Evolutionary conservation across 2,888 invertebrate species (phyloP).

Genomic region (Brassicogethes aeneus): DNA sequence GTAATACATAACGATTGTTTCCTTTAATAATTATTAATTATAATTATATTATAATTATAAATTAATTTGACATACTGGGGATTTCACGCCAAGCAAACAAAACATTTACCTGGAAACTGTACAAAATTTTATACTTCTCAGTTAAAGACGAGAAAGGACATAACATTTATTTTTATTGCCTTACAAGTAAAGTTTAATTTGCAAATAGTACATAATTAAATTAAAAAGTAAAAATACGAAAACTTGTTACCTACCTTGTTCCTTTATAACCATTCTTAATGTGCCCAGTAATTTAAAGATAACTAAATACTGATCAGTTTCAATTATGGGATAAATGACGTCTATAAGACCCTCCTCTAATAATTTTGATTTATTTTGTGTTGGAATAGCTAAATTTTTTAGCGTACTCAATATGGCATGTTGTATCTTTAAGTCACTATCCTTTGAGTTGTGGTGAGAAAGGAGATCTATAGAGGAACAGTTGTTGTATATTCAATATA

Average conservation of each 20-base stretch:
- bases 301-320: slow-evolving; percentile 62
- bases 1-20: no score
- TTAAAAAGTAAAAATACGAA: no score
- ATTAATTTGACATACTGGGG: no score
- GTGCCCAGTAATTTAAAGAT: slow-evolving; percentile 82
- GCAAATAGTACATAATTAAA: no score
- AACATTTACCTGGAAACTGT: no score
- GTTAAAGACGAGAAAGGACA: no score
- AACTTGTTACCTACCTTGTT: no score
- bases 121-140: no score
- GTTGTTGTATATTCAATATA: neutral
- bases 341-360: slow-evolving; percentile 64
- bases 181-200: no score
- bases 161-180: slow-evolving; percentile 3
- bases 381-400: slow-evolving; percentile 66
- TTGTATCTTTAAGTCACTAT: slow-evolving; percentile 53
- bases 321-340: slow-evolving; percentile 62
- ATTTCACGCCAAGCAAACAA: no score
- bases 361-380: slow-evolving; percentile 64
- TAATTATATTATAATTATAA: no score
- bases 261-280: slow-evolving; percentile 77
- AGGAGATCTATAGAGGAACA: slow-evolving; percentile 35
- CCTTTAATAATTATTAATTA: no score
- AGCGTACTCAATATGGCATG: slow-evolving; percentile 72
- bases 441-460: slow-evolving; percentile 48